phyloP scores from a whole-genome alignment of 64 coral and sea anemone species.

The Porites australiensis region DNA sequence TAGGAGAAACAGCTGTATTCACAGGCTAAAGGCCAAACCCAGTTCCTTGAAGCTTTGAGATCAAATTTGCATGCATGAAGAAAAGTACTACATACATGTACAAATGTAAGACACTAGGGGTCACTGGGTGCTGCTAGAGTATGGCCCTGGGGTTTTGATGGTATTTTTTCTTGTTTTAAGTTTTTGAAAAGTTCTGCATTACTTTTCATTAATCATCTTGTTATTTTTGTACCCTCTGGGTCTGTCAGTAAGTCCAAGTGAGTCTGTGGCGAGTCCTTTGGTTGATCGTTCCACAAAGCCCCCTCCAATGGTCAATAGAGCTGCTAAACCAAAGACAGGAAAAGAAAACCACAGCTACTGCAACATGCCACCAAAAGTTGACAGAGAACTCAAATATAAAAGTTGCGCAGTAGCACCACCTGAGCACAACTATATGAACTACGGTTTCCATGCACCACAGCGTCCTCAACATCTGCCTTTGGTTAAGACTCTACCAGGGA shows the following conservation, averaged over 20 bases:
- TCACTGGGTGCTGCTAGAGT: too few species aligned
- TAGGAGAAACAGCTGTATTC: too few species aligned
- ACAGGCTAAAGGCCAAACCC: too few species aligned
- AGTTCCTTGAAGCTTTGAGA: too few species aligned
- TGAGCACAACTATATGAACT: slow-evolving; percentile 24
- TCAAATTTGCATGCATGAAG: too few species aligned
- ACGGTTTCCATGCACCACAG: background rate
- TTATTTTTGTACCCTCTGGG: background rate
- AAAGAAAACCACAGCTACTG: slow-evolving; percentile 40
- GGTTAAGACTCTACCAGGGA: background rate
- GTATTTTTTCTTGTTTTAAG: too few species aligned
- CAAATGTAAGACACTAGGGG: too few species aligned
- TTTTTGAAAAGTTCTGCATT: background rate
- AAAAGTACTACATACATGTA: too few species aligned
- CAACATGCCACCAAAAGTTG: slow-evolving; percentile 61
- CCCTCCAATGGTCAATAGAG: slow-evolving; percentile 47
- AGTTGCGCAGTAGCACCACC: background rate
- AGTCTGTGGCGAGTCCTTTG: background rate
- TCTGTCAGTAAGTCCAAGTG: too few species aligned
- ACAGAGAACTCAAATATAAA: slow-evolving; percentile 45
- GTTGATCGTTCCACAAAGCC: slow-evolving; percentile 60
- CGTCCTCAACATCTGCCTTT: slow-evolving; percentile 36
- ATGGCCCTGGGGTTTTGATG: too few species aligned
- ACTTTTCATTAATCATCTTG: background rate
- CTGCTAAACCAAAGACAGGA: slow-evolving; percentile 25